These are phyloP conservation scores for Labeo calbasu DNA, from an alignment of 2,797 vertebrate genomes.

Conservation along the genomic window DNA sequence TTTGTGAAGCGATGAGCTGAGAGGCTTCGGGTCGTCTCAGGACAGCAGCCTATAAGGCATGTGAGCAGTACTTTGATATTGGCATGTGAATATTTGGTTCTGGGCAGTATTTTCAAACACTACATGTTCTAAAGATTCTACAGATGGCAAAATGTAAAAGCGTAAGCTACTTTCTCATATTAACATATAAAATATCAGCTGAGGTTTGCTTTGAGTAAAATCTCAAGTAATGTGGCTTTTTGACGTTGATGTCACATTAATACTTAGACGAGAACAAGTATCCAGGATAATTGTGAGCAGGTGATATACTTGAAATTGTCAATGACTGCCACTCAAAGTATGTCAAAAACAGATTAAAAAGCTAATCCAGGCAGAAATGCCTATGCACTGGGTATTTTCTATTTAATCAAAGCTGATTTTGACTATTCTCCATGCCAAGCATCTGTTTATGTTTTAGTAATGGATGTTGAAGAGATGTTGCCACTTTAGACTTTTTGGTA, in stretches of 20 bases:
- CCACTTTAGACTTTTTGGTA: neutral
- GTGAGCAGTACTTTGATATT: neutral
- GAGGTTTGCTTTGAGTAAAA: neutral
- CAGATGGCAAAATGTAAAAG: neutral
- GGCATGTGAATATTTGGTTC: neutral
- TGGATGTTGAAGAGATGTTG: conserved; percentile 51
- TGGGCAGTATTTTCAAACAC: neutral
- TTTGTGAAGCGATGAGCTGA: neutral
- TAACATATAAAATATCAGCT: neutral
- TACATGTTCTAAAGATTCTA: neutral
- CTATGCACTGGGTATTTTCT: conserved; percentile 55
- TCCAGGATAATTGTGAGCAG: conserved; percentile 29
- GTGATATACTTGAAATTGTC: conserved; percentile 43
- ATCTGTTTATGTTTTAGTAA: conserved; percentile 49
- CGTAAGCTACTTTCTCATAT: neutral
- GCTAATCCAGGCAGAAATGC: conserved; percentile 67
- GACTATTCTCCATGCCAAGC: conserved; percentile 62
- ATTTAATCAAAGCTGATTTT: conserved; percentile 71
- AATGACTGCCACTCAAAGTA: conserved; percentile 46
- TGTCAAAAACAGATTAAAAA: conserved; percentile 66
- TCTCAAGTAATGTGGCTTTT: neutral
- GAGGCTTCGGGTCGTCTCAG: neutral
- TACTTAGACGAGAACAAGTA: neutral
- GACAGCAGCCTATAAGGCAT: conserved; percentile 1
- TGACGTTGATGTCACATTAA: neutral